These are phyloP conservation scores for Prolemur simus DNA, from an alignment of 2,113 vertebrate genomes.

Conservation along the genomic window DNA sequence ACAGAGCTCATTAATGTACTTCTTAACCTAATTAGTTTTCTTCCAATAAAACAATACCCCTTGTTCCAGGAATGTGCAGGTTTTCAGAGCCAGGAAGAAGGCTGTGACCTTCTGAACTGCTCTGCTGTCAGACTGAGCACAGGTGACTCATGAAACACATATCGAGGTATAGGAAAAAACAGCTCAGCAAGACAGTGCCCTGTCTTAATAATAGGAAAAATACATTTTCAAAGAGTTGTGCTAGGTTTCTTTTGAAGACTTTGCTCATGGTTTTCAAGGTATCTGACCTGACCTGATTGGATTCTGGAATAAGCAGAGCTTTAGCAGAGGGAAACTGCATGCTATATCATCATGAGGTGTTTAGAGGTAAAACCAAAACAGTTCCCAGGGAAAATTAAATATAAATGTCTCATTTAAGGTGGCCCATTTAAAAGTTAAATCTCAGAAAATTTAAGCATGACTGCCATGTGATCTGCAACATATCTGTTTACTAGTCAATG, in stretches of 20 bases:
- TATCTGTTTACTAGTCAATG: neutral
- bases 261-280: slow-evolving; percentile 70
- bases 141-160: slow-evolving; percentile 77
- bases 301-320: slow-evolving; percentile 68
- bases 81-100: slow-evolving; percentile 67
- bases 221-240: slow-evolving; percentile 71
- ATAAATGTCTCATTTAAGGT: slow-evolving; percentile 28
- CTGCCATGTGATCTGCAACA: neutral
- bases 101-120: slow-evolving; percentile 71
- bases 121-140: slow-evolving; percentile 66
- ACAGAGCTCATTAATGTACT: slow-evolving; percentile 34
- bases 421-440: slow-evolving; percentile 49
- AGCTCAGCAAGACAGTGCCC: slow-evolving; percentile 76
- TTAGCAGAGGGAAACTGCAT: slow-evolving; percentile 19
- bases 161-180: slow-evolving; percentile 66
- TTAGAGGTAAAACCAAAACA: slow-evolving; percentile 67
- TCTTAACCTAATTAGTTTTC: slow-evolving; percentile 68
- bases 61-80: neutral
- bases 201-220: slow-evolving; percentile 77
- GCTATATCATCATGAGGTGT: slow-evolving; percentile 52
- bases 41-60: slow-evolving; percentile 65
- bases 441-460: slow-evolving; percentile 39
- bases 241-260: slow-evolving; percentile 71
- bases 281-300: slow-evolving; percentile 73
- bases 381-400: slow-evolving; percentile 46